A percentile compares a stretch with the other conserved stretches of the same genome.
These are phyloP conservation scores for Neopelma chrysocephalum DNA, from an alignment of 2,797 vertebrate species.

Conservation along the genomic window DNA sequence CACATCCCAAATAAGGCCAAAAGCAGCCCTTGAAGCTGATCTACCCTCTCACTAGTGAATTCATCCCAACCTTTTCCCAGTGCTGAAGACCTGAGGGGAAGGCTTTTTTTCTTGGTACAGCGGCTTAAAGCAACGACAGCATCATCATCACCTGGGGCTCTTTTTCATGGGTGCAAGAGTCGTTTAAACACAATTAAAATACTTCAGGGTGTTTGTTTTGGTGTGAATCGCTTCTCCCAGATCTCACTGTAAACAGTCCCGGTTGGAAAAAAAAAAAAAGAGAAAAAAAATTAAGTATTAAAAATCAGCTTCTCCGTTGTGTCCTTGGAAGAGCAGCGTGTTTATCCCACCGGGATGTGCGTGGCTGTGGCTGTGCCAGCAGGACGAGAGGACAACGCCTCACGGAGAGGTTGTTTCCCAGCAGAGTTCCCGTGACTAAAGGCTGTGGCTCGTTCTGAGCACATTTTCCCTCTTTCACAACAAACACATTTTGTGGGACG, in stretches of 20 bases:
- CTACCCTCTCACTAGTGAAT: not conserved
- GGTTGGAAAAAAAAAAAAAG: not conserved
- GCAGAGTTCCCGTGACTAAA: not conserved
- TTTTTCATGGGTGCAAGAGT: not conserved
- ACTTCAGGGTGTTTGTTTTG: not conserved
- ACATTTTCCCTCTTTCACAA: not conserved
- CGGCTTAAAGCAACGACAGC: not conserved
- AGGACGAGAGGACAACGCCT: not conserved
- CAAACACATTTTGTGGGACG: not conserved
- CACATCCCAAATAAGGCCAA: not conserved
- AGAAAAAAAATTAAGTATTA: not conserved
- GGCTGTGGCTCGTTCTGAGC: not conserved
- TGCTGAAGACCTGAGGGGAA: not conserved
- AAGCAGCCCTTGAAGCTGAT: not conserved
- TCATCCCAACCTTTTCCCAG: not conserved
- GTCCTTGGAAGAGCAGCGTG: not conserved
- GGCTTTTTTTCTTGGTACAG: not conserved
- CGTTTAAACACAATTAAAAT: not conserved
- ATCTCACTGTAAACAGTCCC: slow-evolving; percentile 3
- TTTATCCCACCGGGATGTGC: not conserved
- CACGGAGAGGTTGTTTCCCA: not conserved
- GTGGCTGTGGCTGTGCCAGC: not conserved
- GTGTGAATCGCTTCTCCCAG: not conserved
- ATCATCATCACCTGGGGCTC: not conserved
- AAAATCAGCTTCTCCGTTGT: not conserved